Percentiles rank a stretch among this genome's conserved stretches.
phyloP scores from a whole-genome alignment of 2,113 vertebrate species.

The Fulmarus glacialis region DNA sequence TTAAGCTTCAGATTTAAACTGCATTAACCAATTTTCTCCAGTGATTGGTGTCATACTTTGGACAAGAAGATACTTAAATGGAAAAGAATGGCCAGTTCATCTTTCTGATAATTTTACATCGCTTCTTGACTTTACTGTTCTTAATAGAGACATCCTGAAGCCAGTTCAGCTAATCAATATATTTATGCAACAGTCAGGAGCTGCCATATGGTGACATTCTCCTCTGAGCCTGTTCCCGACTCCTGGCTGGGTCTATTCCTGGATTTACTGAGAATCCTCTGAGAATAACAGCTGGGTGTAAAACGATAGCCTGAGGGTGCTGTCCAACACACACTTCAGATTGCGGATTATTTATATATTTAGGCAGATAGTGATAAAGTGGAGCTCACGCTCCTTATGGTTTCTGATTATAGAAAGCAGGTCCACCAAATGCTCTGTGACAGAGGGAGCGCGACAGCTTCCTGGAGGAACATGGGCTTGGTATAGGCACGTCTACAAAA shows the following conservation, averaged over 20 bases:
- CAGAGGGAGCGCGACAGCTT: neutral
- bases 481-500: neutral
- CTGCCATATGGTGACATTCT: slow-evolving; percentile 67
- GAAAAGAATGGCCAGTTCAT: neutral
- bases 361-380: slow-evolving; percentile 32
- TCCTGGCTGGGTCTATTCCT: slow-evolving; percentile 57
- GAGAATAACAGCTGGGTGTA: slow-evolving; percentile 72
- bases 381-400: neutral
- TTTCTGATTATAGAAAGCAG: neutral
- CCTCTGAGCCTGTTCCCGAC: slow-evolving; percentile 37
- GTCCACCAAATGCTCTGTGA: neutral
- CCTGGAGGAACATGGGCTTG: neutral
- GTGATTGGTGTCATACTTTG: accelerated
- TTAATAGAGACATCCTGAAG: slow-evolving; percentile 49
- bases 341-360: slow-evolving; percentile 65
- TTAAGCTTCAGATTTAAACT: neutral
- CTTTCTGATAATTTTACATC: neutral
- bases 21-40: neutral
- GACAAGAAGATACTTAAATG: neutral
- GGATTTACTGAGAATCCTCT: slow-evolving; percentile 62
- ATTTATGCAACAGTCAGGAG: slow-evolving; percentile 59
- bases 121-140: neutral
- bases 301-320: slow-evolving; percentile 65
- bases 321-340: slow-evolving; percentile 61
- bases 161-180: slow-evolving; percentile 44